phyloP scores from a whole-genome alignment of 2,113 vertebrate genomes.

The Rhinoptilus africanus region DNA sequence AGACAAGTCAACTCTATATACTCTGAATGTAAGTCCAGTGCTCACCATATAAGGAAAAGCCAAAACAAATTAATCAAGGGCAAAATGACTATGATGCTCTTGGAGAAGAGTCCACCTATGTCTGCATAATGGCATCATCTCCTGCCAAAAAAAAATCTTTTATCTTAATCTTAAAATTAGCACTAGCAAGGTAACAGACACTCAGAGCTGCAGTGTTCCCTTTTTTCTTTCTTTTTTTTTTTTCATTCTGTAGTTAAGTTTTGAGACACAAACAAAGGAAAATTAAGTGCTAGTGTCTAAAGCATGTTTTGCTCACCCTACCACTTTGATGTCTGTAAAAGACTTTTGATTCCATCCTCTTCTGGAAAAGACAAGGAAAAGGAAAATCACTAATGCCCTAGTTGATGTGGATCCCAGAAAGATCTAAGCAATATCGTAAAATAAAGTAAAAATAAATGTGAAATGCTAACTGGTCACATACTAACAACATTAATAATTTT shows the following conservation, averaged over 20 bases:
- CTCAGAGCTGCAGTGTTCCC: neutral
- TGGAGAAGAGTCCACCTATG: neutral
- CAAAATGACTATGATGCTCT: neutral
- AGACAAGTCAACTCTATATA: neutral
- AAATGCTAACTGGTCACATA: neutral
- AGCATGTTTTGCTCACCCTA: neutral
- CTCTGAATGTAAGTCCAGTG: neutral
- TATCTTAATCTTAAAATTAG: neutral
- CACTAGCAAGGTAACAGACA: neutral
- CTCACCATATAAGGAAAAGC: neutral
- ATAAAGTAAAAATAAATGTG: neutral
- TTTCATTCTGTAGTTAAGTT: neutral
- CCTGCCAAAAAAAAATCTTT: neutral
- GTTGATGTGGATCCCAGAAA: neutral
- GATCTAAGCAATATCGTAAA: neutral
- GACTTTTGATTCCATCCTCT: neutral
- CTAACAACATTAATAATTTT: neutral
- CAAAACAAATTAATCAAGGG: neutral
- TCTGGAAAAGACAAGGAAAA: neutral
- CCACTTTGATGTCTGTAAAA: neutral
- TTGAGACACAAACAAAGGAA: neutral
- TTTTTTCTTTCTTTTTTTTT: neutral
- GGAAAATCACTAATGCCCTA: neutral
- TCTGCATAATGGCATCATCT: neutral
- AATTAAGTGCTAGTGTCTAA: neutral